phyloP scores from a whole-genome alignment of 2,888 invertebrate species.

The Oscheius sp. region DNA sequence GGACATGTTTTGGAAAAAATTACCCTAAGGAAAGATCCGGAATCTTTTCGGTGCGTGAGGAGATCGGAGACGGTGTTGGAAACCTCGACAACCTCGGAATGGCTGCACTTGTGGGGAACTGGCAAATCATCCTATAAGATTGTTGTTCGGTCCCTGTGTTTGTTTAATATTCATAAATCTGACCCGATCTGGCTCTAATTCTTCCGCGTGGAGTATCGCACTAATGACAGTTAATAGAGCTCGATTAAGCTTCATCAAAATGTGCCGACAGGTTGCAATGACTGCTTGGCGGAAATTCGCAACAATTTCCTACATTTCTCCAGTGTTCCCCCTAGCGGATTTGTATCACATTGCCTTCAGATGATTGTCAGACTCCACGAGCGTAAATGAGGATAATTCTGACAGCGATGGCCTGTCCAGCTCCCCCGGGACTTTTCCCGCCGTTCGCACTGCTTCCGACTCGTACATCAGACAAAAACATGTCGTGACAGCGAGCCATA shows the following conservation, averaged over 20 bases:
- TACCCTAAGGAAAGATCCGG: conserved; percentile 69
- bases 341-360: conserved; percentile 33
- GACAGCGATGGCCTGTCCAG: conserved; percentile 28
- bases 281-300: conserved; percentile 15
- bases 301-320: conserved; percentile 5
- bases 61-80: conserved; percentile 64
- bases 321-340: neutral
- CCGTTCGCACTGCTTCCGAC: conserved; percentile 29
- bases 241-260: conserved; percentile 37
- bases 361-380: conserved; percentile 30
- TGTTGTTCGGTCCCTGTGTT: conserved; percentile 1
- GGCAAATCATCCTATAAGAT: conserved; percentile 67
- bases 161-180: conserved; percentile 26
- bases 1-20: neutral
- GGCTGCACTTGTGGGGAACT: conserved; percentile 66
- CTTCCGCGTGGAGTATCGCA: conserved; percentile 39
- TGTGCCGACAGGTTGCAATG: conserved; percentile 28
- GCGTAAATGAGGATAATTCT: conserved; percentile 38
- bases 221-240: conserved; percentile 37
- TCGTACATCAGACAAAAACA: conserved; percentile 26
- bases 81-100: conserved; percentile 69
- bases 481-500: conserved; percentile 6
- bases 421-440: conserved; percentile 23
- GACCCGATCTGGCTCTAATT: conserved; percentile 30
- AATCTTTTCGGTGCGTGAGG: conserved; percentile 70